phyloP scores from a whole-genome alignment of 2,797 vertebrate genomes.

The Chrosomus eos region DNA sequence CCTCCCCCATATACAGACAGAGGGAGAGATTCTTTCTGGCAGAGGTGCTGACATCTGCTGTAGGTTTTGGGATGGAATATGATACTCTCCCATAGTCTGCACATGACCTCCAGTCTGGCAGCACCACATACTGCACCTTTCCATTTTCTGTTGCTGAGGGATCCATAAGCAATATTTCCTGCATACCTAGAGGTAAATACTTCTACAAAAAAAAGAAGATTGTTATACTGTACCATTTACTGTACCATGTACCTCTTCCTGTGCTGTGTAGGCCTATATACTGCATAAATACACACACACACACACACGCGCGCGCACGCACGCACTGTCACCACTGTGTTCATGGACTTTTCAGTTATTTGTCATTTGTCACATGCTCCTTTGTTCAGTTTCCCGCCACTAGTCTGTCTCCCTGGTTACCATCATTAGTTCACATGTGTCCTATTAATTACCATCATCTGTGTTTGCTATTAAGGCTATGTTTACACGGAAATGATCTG shows the following conservation, averaged over 20 bases:
- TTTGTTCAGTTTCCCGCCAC: too few species aligned
- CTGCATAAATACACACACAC: too few species aligned
- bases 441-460: too few species aligned
- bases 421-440: too few species aligned
- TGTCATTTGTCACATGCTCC: too few species aligned
- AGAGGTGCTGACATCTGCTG: slow-evolving; percentile 85
- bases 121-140: slow-evolving; percentile 66
- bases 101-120: slow-evolving; percentile 66
- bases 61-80: slow-evolving; percentile 80
- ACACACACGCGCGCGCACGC: too few species aligned
- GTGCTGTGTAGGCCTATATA: too few species aligned
- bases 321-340: too few species aligned
- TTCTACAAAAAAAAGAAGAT: background rate
- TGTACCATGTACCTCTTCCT: background rate
- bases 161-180: slow-evolving; percentile 60
- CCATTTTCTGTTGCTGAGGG: slow-evolving; percentile 28
- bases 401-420: too few species aligned
- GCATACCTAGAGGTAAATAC: slow-evolving; percentile 2
- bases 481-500: too few species aligned
- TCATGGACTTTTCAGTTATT: too few species aligned
- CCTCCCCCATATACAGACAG: slow-evolving; percentile 64
- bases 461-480: too few species aligned
- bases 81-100: slow-evolving; percentile 73
- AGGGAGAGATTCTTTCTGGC: slow-evolving; percentile 70
- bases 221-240: background rate